Evolutionary conservation across 2,797 vertebrate species (phyloP).

Genomic region (Helostoma temminkii): DNA sequence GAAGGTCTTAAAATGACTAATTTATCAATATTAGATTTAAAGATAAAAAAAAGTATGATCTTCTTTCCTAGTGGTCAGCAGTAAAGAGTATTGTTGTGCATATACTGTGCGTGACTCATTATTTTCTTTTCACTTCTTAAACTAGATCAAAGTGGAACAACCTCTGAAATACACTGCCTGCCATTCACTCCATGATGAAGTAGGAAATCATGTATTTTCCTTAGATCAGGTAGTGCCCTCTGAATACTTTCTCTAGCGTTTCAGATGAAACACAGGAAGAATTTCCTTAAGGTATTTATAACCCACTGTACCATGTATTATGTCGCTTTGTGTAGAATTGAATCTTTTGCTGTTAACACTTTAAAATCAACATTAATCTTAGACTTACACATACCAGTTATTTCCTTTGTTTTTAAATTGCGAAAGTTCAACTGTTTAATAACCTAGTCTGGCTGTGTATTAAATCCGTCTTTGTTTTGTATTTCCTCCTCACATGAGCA

Average conservation of each 20-base stretch:
- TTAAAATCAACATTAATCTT: constrained; percentile 47
- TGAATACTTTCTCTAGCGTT: constrained; percentile 56
- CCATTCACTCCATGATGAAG: constrained; percentile 62
- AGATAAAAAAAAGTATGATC: constrained; percentile 15
- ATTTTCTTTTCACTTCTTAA: constrained; percentile 38
- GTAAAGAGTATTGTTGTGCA: constrained; percentile 16
- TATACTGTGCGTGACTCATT: constrained; percentile 40
- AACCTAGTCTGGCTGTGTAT: not conserved
- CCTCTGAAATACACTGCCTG: constrained; percentile 60
- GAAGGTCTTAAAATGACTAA: too few species aligned
- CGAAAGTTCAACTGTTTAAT: constrained; percentile 24
- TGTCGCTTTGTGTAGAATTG: constrained; percentile 30
- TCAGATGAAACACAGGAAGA: constrained; percentile 44
- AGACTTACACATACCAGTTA: not conserved
- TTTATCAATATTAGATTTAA: too few species aligned
- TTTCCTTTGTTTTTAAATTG: constrained; percentile 12
- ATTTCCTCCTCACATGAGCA: constrained; percentile 58
- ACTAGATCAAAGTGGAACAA: constrained; percentile 36
- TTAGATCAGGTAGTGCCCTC: constrained; percentile 39
- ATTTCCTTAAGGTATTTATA: constrained; percentile 49
- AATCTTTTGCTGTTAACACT: constrained; percentile 41
- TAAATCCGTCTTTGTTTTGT: constrained; percentile 37
- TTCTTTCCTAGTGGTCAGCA: constrained; percentile 26
- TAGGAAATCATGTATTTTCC: constrained; percentile 66
- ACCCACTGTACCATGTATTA: constrained; percentile 46